Evolutionary conservation across 2,888 invertebrate genomes (phyloP), one percentile per base, ranked within the genome.

Genomic region (Agrochola lychnidis): DNA sequence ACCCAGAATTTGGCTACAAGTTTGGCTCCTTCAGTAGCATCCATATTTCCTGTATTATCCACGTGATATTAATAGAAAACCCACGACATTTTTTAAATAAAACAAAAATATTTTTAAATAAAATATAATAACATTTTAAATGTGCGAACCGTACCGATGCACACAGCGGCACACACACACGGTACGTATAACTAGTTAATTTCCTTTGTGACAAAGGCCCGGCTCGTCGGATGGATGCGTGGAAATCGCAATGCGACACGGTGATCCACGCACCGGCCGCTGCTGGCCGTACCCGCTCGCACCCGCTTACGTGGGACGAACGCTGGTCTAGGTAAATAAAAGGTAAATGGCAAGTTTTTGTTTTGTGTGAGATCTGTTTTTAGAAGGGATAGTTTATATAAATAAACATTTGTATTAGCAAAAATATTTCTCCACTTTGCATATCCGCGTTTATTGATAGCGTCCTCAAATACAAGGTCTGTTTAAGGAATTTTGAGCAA

Each of bases 161-260:
- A 93, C 90, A 91, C 90, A 89, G 76, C 72, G 70, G 84, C 87
- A 85, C 73, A 67, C 73, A 73, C 90, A 90, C 87, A 91, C 89
- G 87, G 85, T 87, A 88, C 90, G 89, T 92, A 94, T 94, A 95
- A 95, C 96, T 96, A 96, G 96, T 96, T 96, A 96, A 96, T 96
- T 96, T 96, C 96, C 96, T 96, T 95, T 96, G 96, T 96, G 95
- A 96, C 96, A 96, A 95, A 95, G 94, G 94, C 95, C 94, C 94
- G 93, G 92, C 93, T 92, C 94, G 93, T 93, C 94, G 91, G 96
- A 96, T 96, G 96, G 95, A 95, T 96, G 96, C 96, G 96, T 96
- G 96, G 93, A 96, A 96, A 96, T 96, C 95, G 96, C 96, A 90
- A 96, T 96, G 87, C 95, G 96, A 95, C 95, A 96, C 96, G 96